Evolutionary conservation across 1,140 invertebrate genomes (phyloP).

Genomic region (Luehdorfia chinensis): DNA sequence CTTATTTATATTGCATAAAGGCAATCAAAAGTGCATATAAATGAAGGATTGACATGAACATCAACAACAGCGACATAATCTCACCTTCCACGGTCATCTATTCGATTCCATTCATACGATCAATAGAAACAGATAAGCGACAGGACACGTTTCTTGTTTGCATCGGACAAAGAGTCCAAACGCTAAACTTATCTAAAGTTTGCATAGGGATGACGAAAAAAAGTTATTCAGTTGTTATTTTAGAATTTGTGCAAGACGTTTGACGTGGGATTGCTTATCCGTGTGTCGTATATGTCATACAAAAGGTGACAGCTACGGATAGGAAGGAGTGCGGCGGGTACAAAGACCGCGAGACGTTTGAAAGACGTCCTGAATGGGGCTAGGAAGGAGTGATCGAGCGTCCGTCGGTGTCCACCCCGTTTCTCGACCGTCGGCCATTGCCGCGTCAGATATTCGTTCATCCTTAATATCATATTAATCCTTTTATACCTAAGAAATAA

Average conservation of each 20-base stretch:
- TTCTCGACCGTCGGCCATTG: constrained; percentile 4
- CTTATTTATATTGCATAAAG: too few relatives aligned
- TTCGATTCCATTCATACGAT: constrained; percentile 42
- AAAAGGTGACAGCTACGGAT: constrained; percentile 64
- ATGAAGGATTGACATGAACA: constrained; percentile 9
- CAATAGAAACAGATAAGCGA: constrained; percentile 50
- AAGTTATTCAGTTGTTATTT: constrained; percentile 68
- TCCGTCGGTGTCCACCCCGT: constrained; percentile 21
- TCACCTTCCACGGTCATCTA: constrained; percentile 27
- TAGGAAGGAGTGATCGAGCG: constrained; percentile 68
- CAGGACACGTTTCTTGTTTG: constrained; percentile 66
- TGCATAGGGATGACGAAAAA: constrained; percentile 60
- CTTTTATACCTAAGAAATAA: constrained; percentile 20
- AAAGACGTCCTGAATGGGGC: constrained; percentile 68
- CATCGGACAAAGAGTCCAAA: constrained; percentile 64
- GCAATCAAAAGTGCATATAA: too few relatives aligned
- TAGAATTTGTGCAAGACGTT: constrained; percentile 75
- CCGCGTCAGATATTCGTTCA: constrained; percentile 2
- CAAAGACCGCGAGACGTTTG: constrained; percentile 56
- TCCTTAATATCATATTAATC: constrained; percentile 27
- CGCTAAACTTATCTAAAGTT: constrained; percentile 70
- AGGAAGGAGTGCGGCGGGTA: constrained; percentile 44
- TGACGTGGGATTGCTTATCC: constrained; percentile 57
- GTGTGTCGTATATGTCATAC: constrained; percentile 40
- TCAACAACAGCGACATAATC: constrained; percentile 20